Percentiles rank a stretch among this genome's conserved stretches.
These are phyloP conservation scores for Erpetoichthys calabaricus DNA, from an alignment of 2,797 vertebrate genomes.

Conservation along the genomic window DNA sequence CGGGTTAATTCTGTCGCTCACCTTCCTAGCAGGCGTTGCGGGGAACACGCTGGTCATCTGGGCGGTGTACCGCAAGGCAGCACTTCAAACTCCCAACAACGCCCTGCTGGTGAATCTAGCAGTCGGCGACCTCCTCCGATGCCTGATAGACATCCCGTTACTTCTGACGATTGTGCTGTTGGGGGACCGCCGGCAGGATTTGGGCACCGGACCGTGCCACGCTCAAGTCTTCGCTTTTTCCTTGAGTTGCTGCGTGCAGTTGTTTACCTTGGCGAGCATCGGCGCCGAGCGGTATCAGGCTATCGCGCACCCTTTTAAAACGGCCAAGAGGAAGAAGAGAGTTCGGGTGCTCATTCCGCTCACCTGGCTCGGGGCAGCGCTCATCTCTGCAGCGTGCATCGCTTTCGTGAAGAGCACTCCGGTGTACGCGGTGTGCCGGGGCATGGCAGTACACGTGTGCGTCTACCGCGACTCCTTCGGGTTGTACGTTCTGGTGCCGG, in stretches of 20 bases:
- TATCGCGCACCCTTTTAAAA: constrained; percentile 50
- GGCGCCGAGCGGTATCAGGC: constrained; percentile 51
- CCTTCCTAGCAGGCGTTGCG: constrained; percentile 34
- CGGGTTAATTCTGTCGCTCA: constrained; percentile 35
- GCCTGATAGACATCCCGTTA: constrained; percentile 44
- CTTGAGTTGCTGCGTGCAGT: constrained; percentile 49
- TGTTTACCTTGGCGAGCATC: constrained; percentile 50
- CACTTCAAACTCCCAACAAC: constrained; percentile 47
- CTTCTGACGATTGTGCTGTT: constrained; percentile 35
- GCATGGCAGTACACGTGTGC: constrained; percentile 10
- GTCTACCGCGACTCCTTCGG: constrained; percentile 43
- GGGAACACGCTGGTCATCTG: constrained; percentile 51
- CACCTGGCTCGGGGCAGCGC: constrained; percentile 39
- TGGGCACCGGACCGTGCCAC: constrained; percentile 32
- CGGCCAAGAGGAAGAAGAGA: constrained; percentile 28
- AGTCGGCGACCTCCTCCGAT: constrained; percentile 39
- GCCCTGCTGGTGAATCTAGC: constrained; percentile 55
- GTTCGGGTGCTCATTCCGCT: constrained; percentile 33
- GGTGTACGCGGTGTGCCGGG: constrained; percentile 37
- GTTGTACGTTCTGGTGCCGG: constrained; percentile 46
- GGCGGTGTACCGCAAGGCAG: constrained; percentile 46
- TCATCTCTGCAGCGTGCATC: constrained; percentile 32
- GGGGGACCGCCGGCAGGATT: constrained; percentile 13
- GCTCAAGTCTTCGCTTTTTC: constrained; percentile 43
- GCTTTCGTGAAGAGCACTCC: constrained; percentile 41